Base-by-base conservation (phyloP, 2,888 invertebrate genomes). In the Isotomurus palustris region DNA sequence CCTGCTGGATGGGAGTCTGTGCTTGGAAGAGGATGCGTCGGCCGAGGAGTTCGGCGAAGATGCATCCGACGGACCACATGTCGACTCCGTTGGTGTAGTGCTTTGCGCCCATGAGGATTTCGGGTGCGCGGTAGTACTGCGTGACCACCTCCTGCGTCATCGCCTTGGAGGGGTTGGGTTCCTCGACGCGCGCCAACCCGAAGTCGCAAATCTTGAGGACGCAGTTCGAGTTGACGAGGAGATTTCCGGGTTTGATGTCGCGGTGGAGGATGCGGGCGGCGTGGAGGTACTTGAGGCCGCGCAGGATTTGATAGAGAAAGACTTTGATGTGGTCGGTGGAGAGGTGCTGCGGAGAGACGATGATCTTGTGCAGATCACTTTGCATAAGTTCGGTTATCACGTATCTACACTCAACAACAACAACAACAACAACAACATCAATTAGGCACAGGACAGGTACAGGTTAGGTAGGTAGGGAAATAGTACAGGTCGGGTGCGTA, bases 61-160 rank as follows among this genome's bases (percentile, higher is more conserved):
- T 99, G 78, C 99, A 99, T 45, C 99, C 99, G 44, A 99, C 96
- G 41, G 94, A 94, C 99, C 99, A 99, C 53, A 99, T 92, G 76
- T 99, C 99, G 44, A 99, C 93, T 3, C 95, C 92, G 10, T 90
- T 89, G 6, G 91, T 88, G 79, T 99, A 99, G 76, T 96, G 94
- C 72, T 90, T 87, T 28, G 97, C 94, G 28, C 99, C 99, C 96
- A 99, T 97, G 61, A 99, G 81, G 72, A 99, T 92, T 80, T 99
- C 99, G 0, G 99, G 99, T 22, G 97, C 95, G 67, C 99, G 85
- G 79, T 99, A 99, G 80, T 99, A 99, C 80, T 99, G 99, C 69
- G 99, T 99, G 63, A 99, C 99, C 64, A 99, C 99, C 79, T 99
- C 99, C 78, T 97, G 97, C 32, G 99, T 99, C 97, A 99, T 97